Evolutionary conservation across 1,140 invertebrate genomes (phyloP).

Genomic region (Wiebesia pumilae): DNA sequence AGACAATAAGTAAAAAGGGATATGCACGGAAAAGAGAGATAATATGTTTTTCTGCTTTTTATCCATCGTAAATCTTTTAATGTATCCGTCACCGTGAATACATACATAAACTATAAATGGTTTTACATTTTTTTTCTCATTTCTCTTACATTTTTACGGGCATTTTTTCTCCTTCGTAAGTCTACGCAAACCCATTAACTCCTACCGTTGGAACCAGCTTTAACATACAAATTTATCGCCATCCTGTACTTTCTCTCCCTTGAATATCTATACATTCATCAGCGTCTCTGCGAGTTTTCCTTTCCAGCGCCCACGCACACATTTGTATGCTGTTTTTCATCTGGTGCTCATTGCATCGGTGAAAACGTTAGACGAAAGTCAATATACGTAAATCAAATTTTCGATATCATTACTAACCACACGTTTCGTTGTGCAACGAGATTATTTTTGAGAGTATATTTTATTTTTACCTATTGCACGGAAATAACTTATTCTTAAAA

Average conservation of each 20-base stretch:
- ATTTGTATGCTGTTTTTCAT: neutral
- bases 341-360: neutral
- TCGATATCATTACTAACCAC: neutral
- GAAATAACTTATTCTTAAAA: too few relatives aligned
- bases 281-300: neutral
- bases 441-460: neutral
- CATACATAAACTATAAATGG: neutral
- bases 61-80: conserved; percentile 1
- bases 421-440: neutral
- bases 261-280: neutral
- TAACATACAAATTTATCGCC: neutral
- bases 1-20: neutral
- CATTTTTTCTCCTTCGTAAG: neutral
- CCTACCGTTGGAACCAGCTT: neutral
- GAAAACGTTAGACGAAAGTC: neutral
- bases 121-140: neutral
- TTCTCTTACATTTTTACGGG: too few relatives aligned
- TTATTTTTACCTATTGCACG: neutral
- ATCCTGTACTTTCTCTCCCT: neutral
- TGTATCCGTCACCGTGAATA: neutral
- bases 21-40: neutral
- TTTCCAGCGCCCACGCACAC: neutral
- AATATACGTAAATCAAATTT: neutral
- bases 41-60: neutral
- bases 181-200: neutral